Evolutionary conservation across 2,113 vertebrate genomes (phyloP).

Genomic region (Melanerpes formicivorus): DNA sequence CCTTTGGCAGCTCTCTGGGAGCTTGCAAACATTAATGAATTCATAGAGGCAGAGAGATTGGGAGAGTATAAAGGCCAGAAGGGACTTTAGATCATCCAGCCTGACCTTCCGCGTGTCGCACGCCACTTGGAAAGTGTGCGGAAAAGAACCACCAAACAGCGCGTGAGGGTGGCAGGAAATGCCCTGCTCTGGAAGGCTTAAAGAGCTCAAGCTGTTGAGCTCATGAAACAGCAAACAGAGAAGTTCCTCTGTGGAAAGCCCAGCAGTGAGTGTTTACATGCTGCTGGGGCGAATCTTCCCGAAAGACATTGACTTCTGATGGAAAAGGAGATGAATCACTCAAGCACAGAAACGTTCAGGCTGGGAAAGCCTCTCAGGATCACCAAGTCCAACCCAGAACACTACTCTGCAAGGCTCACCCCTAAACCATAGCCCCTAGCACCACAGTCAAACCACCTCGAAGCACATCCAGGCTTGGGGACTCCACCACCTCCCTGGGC

Average conservation of each 20-base stretch:
- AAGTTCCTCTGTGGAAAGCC: neutral
- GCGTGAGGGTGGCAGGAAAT: slow-evolving; percentile 57
- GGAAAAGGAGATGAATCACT: neutral
- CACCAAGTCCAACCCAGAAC: no score
- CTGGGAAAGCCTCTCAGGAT: no score
- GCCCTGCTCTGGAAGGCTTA: slow-evolving; percentile 22
- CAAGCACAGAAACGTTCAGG: no score
- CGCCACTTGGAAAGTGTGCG: slow-evolving; percentile 14
- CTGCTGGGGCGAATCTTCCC: neutral
- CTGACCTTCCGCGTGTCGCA: slow-evolving; percentile 40
- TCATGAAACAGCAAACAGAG: slow-evolving; percentile 20
- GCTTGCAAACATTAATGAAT: slow-evolving; percentile 66
- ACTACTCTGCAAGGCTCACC: no score
- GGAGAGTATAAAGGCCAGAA: slow-evolving; percentile 65
- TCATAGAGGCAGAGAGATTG: slow-evolving; percentile 60
- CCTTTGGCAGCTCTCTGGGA: slow-evolving; percentile 61
- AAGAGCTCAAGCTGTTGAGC: slow-evolving; percentile 34
- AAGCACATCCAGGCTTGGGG: no score
- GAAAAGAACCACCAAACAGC: slow-evolving; percentile 52
- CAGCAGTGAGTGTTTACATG: neutral
- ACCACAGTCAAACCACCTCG: no score
- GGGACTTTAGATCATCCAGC: slow-evolving; percentile 65
- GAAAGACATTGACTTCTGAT: slow-evolving; percentile 1
- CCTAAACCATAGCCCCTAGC: no score
- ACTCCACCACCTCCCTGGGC: no score